Evolutionary conservation across 2,113 vertebrate genomes (phyloP).

Genomic region (Corvus cornix): DNA sequence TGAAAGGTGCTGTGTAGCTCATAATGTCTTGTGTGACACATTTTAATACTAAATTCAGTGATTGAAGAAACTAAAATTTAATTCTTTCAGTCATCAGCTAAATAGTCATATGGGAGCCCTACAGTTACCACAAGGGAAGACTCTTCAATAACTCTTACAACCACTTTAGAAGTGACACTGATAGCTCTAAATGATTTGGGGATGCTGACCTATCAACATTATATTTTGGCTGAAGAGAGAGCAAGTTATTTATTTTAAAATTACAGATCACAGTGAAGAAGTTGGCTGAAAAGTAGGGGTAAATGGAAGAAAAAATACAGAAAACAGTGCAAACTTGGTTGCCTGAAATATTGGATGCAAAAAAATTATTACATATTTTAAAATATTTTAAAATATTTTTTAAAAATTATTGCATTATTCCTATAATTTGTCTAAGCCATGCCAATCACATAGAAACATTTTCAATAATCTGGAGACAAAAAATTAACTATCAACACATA

Average conservation of each 20-base stretch:
- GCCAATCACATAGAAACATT: neutral
- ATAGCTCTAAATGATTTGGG: neutral
- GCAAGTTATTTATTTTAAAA: neutral
- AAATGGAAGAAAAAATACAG: neutral
- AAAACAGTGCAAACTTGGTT: neutral
- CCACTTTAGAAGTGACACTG: neutral
- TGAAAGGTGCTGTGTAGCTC: neutral
- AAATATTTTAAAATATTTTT: no score
- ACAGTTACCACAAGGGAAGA: neutral
- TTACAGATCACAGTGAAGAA: neutral
- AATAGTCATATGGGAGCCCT: neutral
- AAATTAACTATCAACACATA: neutral
- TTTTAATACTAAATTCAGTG: neutral
- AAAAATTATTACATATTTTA: neutral
- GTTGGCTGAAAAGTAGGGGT: neutral
- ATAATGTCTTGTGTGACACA: neutral
- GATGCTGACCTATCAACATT: neutral
- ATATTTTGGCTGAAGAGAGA: neutral
- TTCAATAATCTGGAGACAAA: neutral
- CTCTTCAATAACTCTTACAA: neutral
- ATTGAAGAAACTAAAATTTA: neutral
- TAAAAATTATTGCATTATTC: no score
- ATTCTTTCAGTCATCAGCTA: neutral
- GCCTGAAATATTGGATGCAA: neutral
- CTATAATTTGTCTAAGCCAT: neutral